Percentiles rank a stretch among this genome's conserved stretches.
Conservation (phyloP, 2,797 vertebrate genomes). For the Sebastes cheni region DNA sequence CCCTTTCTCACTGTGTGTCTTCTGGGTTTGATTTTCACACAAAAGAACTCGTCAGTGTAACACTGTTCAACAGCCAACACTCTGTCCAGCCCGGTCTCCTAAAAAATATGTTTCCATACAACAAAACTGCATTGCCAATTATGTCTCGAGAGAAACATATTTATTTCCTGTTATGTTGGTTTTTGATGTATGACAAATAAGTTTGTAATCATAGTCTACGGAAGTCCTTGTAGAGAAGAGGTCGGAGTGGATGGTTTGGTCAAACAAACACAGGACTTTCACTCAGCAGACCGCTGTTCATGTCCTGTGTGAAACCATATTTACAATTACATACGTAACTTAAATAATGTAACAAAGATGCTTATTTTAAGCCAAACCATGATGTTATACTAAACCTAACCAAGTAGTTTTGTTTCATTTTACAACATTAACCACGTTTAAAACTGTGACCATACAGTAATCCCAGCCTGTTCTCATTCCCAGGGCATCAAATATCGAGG, state of each 20-base stretch:
- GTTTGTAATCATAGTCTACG: no score
- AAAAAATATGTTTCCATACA: neutral
- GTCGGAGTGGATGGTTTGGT: neutral
- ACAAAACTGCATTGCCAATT: neutral
- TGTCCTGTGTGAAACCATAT: no score
- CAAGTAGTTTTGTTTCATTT: neutral
- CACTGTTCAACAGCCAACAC: neutral
- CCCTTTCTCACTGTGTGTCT: neutral
- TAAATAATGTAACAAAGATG: neutral
- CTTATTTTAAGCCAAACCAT: neutral
- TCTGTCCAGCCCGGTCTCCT: neutral
- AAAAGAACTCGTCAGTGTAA: neutral
- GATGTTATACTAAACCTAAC: neutral
- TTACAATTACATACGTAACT: no score
- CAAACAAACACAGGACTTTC: neutral
- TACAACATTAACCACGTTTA: no score
- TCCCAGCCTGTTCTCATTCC: no score
- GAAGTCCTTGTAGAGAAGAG: no score
- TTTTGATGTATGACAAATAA: no score
- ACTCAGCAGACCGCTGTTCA: no score
- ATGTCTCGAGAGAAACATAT: neutral
- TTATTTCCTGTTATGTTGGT: neutral
- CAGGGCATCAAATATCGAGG: no score
- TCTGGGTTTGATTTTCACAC: neutral
- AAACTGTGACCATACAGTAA: no score